These are phyloP conservation scores for Emmelina monodactyla DNA, from an alignment of 2,888 invertebrate species.

Conservation along the genomic window DNA sequence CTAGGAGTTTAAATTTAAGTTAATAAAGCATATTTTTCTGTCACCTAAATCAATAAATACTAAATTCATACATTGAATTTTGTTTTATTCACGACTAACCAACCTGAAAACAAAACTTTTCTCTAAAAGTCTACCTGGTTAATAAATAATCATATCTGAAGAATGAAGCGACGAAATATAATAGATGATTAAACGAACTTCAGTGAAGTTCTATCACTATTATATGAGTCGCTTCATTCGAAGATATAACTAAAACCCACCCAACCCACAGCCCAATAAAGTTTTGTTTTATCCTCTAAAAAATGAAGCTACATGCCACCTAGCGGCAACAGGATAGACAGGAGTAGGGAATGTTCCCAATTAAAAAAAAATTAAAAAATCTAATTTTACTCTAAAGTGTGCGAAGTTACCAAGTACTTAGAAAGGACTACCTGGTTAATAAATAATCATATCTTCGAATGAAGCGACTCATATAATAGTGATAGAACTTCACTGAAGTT, in stretches of 20 bases:
- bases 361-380: not conserved
- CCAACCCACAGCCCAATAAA: constrained; percentile 1
- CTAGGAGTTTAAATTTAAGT: not conserved
- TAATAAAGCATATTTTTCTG: too few relatives aligned
- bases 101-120: not conserved
- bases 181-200: constrained; percentile 8
- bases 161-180: constrained; percentile 8
- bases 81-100: too few relatives aligned
- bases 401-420: constrained; percentile 4
- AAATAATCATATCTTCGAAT: constrained; percentile 5
- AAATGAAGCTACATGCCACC: constrained; percentile 3
- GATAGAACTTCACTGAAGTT: constrained; percentile 6
- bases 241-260: constrained; percentile 6
- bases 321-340: too few relatives aligned
- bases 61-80: not conserved
- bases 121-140: constrained; percentile 1
- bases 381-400: constrained; percentile 4
- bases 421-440: constrained; percentile 6
- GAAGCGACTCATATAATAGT: constrained; percentile 6
- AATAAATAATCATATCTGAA: constrained; percentile 1
- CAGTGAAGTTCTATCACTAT: constrained; percentile 6
- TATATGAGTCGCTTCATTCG: constrained; percentile 7
- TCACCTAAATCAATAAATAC: not conserved
- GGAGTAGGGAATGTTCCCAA: not conserved
- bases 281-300: constrained; percentile 2